Evolutionary conservation across 2,797 vertebrate genomes (phyloP), one percentile per base, ranked within the genome.

Genomic region (Thunnus albacares): DNA sequence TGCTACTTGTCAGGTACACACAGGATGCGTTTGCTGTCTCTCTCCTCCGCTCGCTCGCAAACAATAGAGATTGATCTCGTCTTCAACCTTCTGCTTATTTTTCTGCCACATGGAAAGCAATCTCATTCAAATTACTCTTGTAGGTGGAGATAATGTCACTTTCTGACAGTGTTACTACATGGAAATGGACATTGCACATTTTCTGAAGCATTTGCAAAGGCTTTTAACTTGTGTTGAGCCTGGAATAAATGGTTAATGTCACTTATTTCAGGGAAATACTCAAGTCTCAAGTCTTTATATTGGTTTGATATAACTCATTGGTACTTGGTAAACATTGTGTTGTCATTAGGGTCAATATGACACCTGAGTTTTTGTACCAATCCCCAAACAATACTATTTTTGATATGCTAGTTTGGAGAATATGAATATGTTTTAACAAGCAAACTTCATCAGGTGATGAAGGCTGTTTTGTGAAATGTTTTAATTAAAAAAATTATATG

Each of bases 1-100:
- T 63, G 83, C 56, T 67, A 69, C 67, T 26, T 13, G 1, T 13
- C 77, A 81, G 62, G 52, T 79, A 8, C 41, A 12, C 47, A 18
- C 72, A 62, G 74, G 63, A 79, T 55, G 49, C 17, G 0, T 26
- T 71, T 22, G 24, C 61, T 65, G 24, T 49, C 26, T 75, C n/a
- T 56, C 33, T 38, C 57, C 58, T 68, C 41, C 5, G 2, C 49
- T 51, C 55, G 7, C 52, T 61, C 8, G 45, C 22, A 30, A 66
- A 78, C 74, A 73, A 73, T 33, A n/a, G 64, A 74, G 15, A 62
- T 64, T 1, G 22, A 67, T 83, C 3, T 58, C 59, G 0, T 49
- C n/a, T 77, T 79, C 60, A 67, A 26, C 52, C 24, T 7, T 22
- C 0, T 60, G 43, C 13, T 67, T 6, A 60, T 51, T 66, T 24